phyloP scores from a whole-genome alignment of 2,113 vertebrate genomes.

The Eulemur macaco region DNA sequence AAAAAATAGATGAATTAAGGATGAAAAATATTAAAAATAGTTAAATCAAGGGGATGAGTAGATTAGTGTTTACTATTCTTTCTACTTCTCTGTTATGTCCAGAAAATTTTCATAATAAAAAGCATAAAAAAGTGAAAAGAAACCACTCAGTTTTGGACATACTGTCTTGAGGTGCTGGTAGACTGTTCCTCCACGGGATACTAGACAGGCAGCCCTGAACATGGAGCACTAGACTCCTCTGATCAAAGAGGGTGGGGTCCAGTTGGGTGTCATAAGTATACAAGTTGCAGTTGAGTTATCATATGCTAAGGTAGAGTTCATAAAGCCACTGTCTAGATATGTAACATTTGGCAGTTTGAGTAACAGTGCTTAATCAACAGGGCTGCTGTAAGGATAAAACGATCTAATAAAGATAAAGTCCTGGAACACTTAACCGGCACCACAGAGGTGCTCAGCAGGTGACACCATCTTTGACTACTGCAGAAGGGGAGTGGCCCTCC shows the following conservation, averaged over 20 bases:
- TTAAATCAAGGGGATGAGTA: background rate
- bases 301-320: background rate
- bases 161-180: background rate
- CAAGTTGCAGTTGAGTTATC: background rate
- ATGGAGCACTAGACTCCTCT: fast-evolving
- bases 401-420: background rate
- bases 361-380: background rate
- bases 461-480: too few relatives aligned
- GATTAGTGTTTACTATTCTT: background rate
- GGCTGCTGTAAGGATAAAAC: background rate
- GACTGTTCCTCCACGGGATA: background rate
- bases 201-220: fast-evolving
- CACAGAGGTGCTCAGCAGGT: too few relatives aligned
- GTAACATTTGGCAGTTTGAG: background rate
- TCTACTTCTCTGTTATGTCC: background rate
- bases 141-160: background rate
- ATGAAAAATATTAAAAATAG: background rate
- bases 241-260: background rate
- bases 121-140: background rate
- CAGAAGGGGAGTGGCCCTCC: background rate
- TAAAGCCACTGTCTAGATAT: background rate
- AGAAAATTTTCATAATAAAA: background rate
- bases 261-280: background rate
- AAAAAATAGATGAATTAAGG: background rate
- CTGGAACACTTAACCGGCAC: too few relatives aligned